Evolutionary conservation across 2,113 vertebrate species (phyloP), one percentile per base, ranked within the genome.

Genomic region (Anas platyrhynchos): DNA sequence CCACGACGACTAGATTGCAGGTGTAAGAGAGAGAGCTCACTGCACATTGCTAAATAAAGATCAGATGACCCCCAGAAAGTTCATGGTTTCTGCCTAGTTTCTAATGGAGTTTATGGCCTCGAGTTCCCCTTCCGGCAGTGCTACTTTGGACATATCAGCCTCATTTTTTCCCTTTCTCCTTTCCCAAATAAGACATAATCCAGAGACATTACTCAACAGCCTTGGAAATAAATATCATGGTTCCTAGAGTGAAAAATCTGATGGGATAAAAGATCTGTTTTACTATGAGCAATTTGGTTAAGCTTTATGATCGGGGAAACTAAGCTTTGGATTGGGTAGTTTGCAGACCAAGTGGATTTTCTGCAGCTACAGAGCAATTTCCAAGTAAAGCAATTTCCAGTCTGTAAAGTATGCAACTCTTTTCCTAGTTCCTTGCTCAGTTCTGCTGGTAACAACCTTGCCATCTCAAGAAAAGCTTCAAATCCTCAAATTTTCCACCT

Each of bases 191-290:
- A 96, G 58, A 94, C 3, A 43, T 89, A 94, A 94, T 94, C 69
- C 67, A 89, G 61, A 91, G 72, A 68, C 84, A 46, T 91, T 93
- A 94, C 86, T 93, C 89, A 95, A 58, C 26, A 65, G 54, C 36
- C 75, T 82, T 91, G 84, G 74, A 96, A 94, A 95, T 94, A 96
- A 91, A 76, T 76, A 94, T 31, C 65, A 41, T 1, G 1, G 62
- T 93, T 96, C 93, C 91, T 97, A 91, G 94, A 96, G 77, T 79
- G 91, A 94, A 87, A 93, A 29, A 93, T 92, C 84, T 41, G 74
- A 44, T 14, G 71, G 91, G 91, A 85, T 41, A 43, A 92, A 80
- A 91, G 10, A 21, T 44, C 65, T 2, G 2, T 69, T 83, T 86
- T 25, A 72, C 74, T 89, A 31, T 50, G 50, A 89, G 31, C 43